Conservation (phyloP, 2,113 vertebrate species). For the Ciconia maguari region DNA sequence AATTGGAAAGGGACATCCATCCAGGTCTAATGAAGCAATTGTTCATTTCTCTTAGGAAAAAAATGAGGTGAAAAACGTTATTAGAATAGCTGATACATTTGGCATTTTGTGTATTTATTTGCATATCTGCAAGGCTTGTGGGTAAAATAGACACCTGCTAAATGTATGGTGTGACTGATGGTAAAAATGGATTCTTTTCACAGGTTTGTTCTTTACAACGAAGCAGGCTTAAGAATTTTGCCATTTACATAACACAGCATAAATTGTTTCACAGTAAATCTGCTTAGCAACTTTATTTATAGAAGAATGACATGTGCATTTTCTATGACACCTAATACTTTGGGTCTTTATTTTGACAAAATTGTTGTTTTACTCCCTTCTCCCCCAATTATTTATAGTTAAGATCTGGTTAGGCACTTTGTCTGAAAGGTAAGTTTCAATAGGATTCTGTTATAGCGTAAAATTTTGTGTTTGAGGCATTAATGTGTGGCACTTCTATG, state of each 20-base stretch:
- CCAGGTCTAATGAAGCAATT: not conserved
- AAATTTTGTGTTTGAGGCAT: slow-evolving; percentile 10
- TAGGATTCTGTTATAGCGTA: not conserved
- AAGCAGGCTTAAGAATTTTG: slow-evolving; percentile 42
- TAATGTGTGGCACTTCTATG: not conserved
- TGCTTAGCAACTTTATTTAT: slow-evolving; percentile 64
- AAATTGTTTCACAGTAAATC: slow-evolving; percentile 68
- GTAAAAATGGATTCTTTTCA: slow-evolving; percentile 56
- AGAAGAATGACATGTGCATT: slow-evolving; percentile 53
- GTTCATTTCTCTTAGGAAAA: not conserved
- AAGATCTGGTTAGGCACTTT: slow-evolving; percentile 50
- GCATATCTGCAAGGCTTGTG: slow-evolving; percentile 17
- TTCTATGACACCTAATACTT: slow-evolving; percentile 59
- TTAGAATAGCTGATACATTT: slow-evolving; percentile 6
- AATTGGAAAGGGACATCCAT: not conserved
- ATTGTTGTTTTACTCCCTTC: slow-evolving; percentile 43
- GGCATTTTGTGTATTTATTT: slow-evolving; percentile 51
- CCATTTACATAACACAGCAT: slow-evolving; percentile 49
- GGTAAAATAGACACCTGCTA: slow-evolving; percentile 65
- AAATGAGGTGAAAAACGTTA: not conserved
- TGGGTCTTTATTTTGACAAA: slow-evolving; percentile 57
- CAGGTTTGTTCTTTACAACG: slow-evolving; percentile 53
- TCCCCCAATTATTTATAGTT: slow-evolving; percentile 48
- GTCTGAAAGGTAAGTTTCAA: slow-evolving; percentile 50
- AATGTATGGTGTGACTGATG: slow-evolving; percentile 32